A percentile compares a stretch with the other conserved stretches of the same genome.
phyloP scores from a whole-genome alignment of 2,888 invertebrate species.

The Hypomecis atomaria region DNA sequence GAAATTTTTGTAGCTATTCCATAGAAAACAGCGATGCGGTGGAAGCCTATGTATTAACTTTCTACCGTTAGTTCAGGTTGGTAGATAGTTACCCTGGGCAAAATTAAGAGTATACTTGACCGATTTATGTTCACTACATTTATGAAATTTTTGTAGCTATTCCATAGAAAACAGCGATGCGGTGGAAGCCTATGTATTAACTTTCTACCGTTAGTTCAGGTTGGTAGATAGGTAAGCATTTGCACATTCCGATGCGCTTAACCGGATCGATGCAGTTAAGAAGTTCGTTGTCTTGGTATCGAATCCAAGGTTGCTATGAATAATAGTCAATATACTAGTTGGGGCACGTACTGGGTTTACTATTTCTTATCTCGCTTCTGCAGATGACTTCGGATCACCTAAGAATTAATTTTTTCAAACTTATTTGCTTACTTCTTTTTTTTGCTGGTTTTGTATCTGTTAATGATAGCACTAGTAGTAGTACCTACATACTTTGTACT shows the following conservation, averaged over 20 bases:
- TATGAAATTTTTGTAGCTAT: constrained; percentile 9
- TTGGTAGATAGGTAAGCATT: constrained; percentile 28
- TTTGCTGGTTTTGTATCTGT: too few relatives aligned
- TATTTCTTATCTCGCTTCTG: neutral
- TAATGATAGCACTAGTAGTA: too few relatives aligned
- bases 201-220: constrained; percentile 31
- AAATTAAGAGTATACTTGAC: neutral
- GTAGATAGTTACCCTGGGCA: too few relatives aligned
- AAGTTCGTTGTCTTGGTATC: constrained; percentile 19
- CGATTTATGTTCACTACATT: constrained; percentile 1
- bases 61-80: constrained; percentile 31
- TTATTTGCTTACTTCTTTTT: too few relatives aligned
- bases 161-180: constrained; percentile 15
- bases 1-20: constrained; percentile 10
- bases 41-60: constrained; percentile 26
- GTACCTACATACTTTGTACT: too few relatives aligned
- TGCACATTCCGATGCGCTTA: constrained; percentile 32
- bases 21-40: constrained; percentile 14
- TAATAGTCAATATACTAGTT: neutral
- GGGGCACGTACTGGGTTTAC: neutral
- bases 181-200: constrained; percentile 23
- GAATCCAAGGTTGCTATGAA: neutral
- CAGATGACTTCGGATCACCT: too few relatives aligned
- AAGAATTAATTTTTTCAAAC: too few relatives aligned
- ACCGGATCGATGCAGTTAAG: constrained; percentile 30